Conservation (phyloP, 2,113 vertebrate species). For the Athene cunicularia region DNA sequence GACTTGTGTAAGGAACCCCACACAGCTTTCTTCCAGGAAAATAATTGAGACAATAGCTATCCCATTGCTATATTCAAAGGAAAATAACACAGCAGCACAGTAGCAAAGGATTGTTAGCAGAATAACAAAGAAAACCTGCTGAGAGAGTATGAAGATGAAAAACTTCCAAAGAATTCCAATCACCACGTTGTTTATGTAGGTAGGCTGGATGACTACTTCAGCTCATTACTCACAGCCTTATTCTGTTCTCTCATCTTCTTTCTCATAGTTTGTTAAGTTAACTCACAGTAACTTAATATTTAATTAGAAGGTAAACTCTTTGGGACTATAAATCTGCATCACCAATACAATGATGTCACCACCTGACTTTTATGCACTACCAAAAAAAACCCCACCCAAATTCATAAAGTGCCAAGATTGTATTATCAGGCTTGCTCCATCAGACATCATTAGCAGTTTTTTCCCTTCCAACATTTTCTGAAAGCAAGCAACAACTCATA, state of each 20-base stretch:
- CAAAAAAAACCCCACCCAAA: not conserved
- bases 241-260: not conserved
- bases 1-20: not conserved
- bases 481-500: not conserved
- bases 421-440: not conserved
- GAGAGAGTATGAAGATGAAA: conserved; percentile 38
- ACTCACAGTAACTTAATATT: not conserved
- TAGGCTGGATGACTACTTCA: not conserved
- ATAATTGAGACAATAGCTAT: conserved; percentile 24
- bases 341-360: not conserved
- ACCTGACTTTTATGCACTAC: not conserved
- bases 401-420: not conserved
- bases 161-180: conserved; percentile 40
- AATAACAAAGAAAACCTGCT: conserved; percentile 30
- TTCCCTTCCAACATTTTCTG: not conserved
- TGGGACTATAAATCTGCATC: not conserved
- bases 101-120: conserved; percentile 13
- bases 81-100: not conserved
- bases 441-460: not conserved
- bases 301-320: not conserved
- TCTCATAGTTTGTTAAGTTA: not conserved
- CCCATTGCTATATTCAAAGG: not conserved
- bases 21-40: not conserved
- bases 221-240: not conserved
- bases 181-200: not conserved